Base-by-base conservation (phyloP, 2,888 invertebrate species). In the Mesodorylaimus sp. region DNA sequence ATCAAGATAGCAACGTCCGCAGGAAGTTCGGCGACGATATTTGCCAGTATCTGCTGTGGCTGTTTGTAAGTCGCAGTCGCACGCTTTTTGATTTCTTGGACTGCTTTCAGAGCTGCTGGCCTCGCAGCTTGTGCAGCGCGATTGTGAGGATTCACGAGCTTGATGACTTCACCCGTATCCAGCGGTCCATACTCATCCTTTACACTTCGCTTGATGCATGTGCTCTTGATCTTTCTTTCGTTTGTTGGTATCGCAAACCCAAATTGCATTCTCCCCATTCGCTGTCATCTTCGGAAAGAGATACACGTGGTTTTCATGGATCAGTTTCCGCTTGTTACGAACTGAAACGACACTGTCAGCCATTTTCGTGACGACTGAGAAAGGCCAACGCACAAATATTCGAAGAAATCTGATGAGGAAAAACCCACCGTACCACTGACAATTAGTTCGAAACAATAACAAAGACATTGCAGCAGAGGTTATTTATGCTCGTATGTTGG, bases 241-340 rank as follows among this genome's bases (percentile, higher is more conserved):
- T n/a, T n/a, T n/a, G n/a, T n/a, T n/a, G n/a, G n/a, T 39, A 19
- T 39, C 41, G 21, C 41, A 39, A n/a, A 39, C 41, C 41, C 41
- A 21, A 16, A 39, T 39, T 10, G 13, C 21, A 39, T 39, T 21
- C 21, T 21, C 41, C 7, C 21, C 41, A 39, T 39, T 21, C 21
- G 41, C 7, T n/a, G n/a, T 39, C 21, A 7, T 39, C 21, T 39
- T 21, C 5, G 21, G 21, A n/a, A n/a, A 10, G 21, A 39, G n/a
- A 21, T 21, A 39, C 7, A 39, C 21, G 21, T 16, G 21, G 21
- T 39, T 39, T 39, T 39, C 41, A 21, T 39, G 41, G 5, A 39
- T 21, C 7, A 39, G 21, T 39, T 39, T 39, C n/a, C n/a, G n/a
- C n/a, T n/a, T n/a, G n/a, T n/a, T n/a, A n/a, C n/a, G n/a, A n/a